A percentile compares a stretch with the other conserved stretches of the same genome.
These are phyloP conservation scores for Nothocercus julius DNA, from an alignment of 2,113 vertebrate genomes.

Conservation along the genomic window DNA sequence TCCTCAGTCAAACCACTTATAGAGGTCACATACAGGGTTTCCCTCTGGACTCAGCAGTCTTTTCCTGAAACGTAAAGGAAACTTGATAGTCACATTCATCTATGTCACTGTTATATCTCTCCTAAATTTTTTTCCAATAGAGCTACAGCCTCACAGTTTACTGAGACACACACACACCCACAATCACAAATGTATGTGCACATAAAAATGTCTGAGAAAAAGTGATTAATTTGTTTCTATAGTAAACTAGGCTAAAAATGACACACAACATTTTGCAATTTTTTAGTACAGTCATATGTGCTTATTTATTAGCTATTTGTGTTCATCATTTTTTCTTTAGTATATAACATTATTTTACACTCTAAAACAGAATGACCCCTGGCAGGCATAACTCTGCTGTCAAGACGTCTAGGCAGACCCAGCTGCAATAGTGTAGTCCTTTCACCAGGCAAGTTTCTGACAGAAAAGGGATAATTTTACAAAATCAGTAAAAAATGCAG, in stretches of 20 bases:
- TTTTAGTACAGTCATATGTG: not conserved
- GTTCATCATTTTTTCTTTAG: not conserved
- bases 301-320: not conserved
- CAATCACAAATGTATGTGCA: not conserved
- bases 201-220: not conserved
- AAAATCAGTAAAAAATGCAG: not conserved
- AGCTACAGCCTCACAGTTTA: not conserved
- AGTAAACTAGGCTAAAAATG: not conserved
- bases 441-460: not conserved
- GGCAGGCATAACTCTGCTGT: not conserved
- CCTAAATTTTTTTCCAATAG: not conserved
- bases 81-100: not conserved
- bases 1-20: not conserved
- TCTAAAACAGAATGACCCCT: fast-evolving
- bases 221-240: not conserved
- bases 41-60: not conserved
- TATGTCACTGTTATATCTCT: not conserved
- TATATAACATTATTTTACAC: not conserved
- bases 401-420: not conserved
- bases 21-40: not conserved
- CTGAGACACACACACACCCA: not conserved
- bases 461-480: not conserved
- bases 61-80: not conserved
- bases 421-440: not conserved
- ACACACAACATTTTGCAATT: not conserved